These are phyloP conservation scores for Tetanocera ferruginea DNA, from an alignment of 2,888 invertebrate species.

Conservation along the genomic window DNA sequence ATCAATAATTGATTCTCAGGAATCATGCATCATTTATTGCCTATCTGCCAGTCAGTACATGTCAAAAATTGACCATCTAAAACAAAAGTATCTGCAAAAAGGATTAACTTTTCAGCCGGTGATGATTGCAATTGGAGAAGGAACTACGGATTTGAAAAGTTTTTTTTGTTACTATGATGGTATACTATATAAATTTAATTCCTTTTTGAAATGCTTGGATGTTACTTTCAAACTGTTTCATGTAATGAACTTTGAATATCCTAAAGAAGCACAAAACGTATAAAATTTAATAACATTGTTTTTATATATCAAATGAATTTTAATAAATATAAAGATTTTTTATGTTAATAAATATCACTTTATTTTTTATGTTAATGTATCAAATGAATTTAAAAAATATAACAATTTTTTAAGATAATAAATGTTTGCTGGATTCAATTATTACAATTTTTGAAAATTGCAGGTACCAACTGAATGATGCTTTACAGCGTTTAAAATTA, in stretches of 20 bases:
- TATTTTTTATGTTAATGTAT: too few relatives aligned
- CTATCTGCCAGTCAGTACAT: neutral
- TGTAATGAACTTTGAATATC: conserved; percentile 18
- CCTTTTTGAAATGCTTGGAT: neutral
- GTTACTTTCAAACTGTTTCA: conserved; percentile 1
- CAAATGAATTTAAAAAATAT: too few relatives aligned
- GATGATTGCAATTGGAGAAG: neutral
- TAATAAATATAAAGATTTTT: too few relatives aligned
- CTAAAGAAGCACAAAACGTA: conserved; percentile 6
- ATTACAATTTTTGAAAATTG: too few relatives aligned
- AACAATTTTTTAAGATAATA: too few relatives aligned
- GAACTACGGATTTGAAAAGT: neutral
- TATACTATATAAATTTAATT: conserved; percentile 7
- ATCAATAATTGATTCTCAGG: conserved; percentile 13
- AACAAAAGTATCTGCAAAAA: neutral
- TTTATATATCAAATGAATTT: too few relatives aligned
- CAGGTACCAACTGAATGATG: too few relatives aligned
- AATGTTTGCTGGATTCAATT: too few relatives aligned
- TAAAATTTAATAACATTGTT: conserved; percentile 9
- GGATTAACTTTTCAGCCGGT: conserved; percentile 14
- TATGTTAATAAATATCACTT: too few relatives aligned
- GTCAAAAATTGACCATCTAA: conserved; percentile 5
- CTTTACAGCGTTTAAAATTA: too few relatives aligned
- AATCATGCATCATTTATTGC: neutral
- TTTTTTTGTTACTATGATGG: conserved; percentile 1